These are phyloP conservation scores for Amphilophus citrinellus DNA, from an alignment of 2,113 vertebrate species.

Conservation along the genomic window DNA sequence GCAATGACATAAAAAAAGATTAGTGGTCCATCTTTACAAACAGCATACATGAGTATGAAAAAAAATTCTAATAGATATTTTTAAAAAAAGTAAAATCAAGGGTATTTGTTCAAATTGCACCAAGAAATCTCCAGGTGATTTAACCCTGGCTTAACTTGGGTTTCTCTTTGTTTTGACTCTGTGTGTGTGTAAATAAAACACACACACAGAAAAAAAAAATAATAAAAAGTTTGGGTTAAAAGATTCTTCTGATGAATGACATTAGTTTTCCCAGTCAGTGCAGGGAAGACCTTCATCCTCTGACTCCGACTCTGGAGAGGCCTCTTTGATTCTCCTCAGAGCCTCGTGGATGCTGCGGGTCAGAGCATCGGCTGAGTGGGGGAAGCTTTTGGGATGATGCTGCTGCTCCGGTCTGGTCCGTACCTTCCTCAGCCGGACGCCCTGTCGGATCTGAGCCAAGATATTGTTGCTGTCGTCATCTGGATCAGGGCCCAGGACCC, in stretches of 20 bases:
- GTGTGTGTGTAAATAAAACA: too few relatives aligned
- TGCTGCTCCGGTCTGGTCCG: constrained; percentile 85
- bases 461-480: constrained; percentile 96
- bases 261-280: constrained; percentile 96
- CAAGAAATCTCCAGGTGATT: constrained; percentile 5
- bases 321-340: constrained; percentile 96
- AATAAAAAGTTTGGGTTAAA: neutral
- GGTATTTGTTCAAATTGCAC: constrained; percentile 54
- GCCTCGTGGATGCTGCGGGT: constrained; percentile 98
- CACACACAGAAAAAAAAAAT: neutral
- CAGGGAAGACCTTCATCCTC: constrained; percentile 94
- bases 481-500: constrained; percentile 91
- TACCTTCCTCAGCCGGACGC: constrained; percentile 95
- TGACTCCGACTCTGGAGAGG: constrained; percentile 95
- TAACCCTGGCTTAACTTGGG: neutral
- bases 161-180: constrained; percentile 35
- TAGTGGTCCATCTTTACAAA: constrained; percentile 57
- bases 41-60: constrained; percentile 40
- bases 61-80: neutral
- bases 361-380: constrained; percentile 89
- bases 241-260: neutral
- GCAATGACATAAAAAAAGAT: constrained; percentile 39
- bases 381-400: constrained; percentile 85
- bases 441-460: constrained; percentile 97
- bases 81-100: neutral